Conservation (phyloP, 2,797 vertebrate species). For the Nannoperca obscura region DNA sequence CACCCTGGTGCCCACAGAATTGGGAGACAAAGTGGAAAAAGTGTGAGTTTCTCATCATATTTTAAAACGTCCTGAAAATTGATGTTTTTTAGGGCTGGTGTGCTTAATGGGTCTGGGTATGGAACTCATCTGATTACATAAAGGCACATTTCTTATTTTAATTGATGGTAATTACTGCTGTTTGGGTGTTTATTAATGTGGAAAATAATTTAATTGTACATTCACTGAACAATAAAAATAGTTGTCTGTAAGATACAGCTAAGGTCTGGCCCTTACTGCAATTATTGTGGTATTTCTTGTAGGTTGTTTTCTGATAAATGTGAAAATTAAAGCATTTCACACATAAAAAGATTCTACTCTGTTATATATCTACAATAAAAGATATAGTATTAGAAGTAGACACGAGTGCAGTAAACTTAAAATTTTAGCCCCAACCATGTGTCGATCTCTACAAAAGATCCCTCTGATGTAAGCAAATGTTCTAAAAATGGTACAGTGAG, state of each 20-base stretch:
- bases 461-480: conserved; percentile 35
- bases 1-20: conserved; percentile 68
- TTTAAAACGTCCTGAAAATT: conserved; percentile 66
- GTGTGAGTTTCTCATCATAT: conserved; percentile 70
- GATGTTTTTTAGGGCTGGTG: conserved; percentile 49
- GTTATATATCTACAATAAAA: conserved; percentile 16
- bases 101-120: conserved; percentile 38
- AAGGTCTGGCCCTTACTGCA: conserved; percentile 1
- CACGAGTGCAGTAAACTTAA: conserved; percentile 29
- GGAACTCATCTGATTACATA: conserved; percentile 45
- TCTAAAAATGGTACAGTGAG: conserved; percentile 87
- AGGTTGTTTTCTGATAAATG: conserved; percentile 25
- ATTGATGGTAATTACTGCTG: conserved; percentile 27
- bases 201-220: conserved; percentile 14
- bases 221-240: conserved; percentile 22
- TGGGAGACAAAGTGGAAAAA: conserved; percentile 72
- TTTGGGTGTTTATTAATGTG: conserved; percentile 20
- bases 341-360: conserved; percentile 20
- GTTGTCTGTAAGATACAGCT: conserved; percentile 3
- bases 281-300: not conserved
- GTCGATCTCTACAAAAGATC: conserved; percentile 19
- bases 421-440: conserved; percentile 11
- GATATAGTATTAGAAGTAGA: conserved; percentile 25
- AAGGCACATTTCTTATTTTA: conserved; percentile 47
- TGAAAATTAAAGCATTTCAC: conserved; percentile 29